Base-by-base conservation (phyloP, 2,888 invertebrate genomes). In the Leptopilina syphax region DNA sequence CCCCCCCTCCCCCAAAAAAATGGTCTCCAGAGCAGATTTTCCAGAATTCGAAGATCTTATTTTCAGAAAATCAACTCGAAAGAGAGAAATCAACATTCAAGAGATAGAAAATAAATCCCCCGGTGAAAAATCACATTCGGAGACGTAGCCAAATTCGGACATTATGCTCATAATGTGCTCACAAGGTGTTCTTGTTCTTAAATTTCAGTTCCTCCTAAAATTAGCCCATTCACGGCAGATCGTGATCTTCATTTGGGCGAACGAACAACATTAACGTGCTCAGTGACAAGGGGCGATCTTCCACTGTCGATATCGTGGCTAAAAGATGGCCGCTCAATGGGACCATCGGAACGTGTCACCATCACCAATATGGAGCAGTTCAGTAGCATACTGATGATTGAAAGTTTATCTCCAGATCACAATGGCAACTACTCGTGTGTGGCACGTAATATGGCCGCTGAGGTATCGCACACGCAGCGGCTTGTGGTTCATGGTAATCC, bases 381-480 rank as follows among this genome's bases (percentile, higher is more conserved):
- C 93, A 96, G 95, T 94, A 95, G 95, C 93, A 95, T 96, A 92
- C 94, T 96, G 92, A 95, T 95, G 92, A 95, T 96, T 91, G 95
- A 96, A 92, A 95, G 95, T 92, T 93, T 96, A 88, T 94, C 94
- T 88, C 95, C 95, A 89, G 95, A 95, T 92, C 96, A 96, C 93
- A 95, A 95, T 86, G 96, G 96, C 92, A 96, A 96, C 93, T 96
- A 96, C 92, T 95, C 95, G 83, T 96, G 96, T 92, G 94, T 95
- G 88, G 96, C 95, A 86, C 94, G 95, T 88, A 96, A 96, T 92
- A 93, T 94, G 88, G 96, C 95, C 81, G 95, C 95, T 86, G 95
- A 95, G 93, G 95, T 95, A 92, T 94, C 95, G 87, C 95, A 95
- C 92, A 95, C 95, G 83, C 95, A 95, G 92, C 94, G 95, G 87